A percentile compares a stretch with the other conserved stretches of the same genome.
Evolutionary conservation across 2,888 invertebrate genomes (phyloP).

Genomic region (Drosophila tanythrix): DNA sequence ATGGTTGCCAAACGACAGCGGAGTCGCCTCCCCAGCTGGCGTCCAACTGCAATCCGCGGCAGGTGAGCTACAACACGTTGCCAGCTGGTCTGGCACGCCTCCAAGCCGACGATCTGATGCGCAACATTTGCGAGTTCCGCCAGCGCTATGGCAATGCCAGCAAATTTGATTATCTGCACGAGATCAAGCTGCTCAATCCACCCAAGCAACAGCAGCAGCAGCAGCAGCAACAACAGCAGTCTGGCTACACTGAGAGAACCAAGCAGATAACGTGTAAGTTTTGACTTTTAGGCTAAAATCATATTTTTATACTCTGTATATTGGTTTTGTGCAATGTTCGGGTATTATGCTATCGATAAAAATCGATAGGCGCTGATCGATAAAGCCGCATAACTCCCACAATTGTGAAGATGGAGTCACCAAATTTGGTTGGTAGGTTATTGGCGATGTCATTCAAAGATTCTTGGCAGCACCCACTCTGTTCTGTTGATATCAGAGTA

Average conservation of each 20-base stretch:
- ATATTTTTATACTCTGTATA: not conserved
- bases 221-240: slow-evolving; percentile 5
- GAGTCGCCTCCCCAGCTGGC: slow-evolving; percentile 15
- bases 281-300: not conserved
- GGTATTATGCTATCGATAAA: not conserved
- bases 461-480: not conserved
- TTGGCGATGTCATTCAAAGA: not conserved
- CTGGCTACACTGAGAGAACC: slow-evolving; percentile 9
- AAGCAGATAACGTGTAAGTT: slow-evolving; percentile 6
- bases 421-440: not conserved
- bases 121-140: slow-evolving; percentile 88
- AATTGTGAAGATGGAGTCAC: not conserved
- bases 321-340: too few species aligned
- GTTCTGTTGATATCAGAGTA: not conserved
- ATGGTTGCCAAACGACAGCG: slow-evolving; percentile 79
- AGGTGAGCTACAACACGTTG: slow-evolving; percentile 64
- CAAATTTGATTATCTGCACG: slow-evolving; percentile 84
- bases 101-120: slow-evolving; percentile 87
- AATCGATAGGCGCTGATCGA: not conserved
- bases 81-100: slow-evolving; percentile 66
- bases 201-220: slow-evolving; percentile 70
- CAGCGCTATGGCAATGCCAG: slow-evolving; percentile 87
- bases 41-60: slow-evolving; percentile 43
- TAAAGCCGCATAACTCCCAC: not conserved
- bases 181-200: slow-evolving; percentile 84